A percentile compares a stretch with the other conserved stretches of the same genome.
These are phyloP conservation scores for Xiphorhynchus erythropygius DNA, from an alignment of 2,797 vertebrate species.

Conservation along the genomic window DNA sequence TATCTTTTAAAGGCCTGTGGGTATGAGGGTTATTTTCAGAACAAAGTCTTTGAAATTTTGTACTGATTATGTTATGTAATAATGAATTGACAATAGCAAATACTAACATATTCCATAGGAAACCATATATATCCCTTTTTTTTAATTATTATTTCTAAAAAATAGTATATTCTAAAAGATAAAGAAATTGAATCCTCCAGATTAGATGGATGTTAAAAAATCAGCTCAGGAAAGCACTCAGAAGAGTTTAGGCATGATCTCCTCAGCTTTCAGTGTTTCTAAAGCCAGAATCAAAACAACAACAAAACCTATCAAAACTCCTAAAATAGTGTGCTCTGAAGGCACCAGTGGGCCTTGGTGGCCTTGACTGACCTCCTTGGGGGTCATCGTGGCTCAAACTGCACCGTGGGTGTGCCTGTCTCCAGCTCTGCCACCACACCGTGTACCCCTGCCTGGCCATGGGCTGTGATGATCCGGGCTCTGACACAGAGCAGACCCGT, in stretches of 20 bases:
- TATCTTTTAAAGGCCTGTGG: not conserved
- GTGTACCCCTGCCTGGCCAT: fast-evolving
- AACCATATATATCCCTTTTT: not conserved
- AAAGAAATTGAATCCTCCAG: not conserved
- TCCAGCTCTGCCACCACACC: not conserved
- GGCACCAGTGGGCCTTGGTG: not conserved
- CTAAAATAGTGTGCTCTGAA: not conserved
- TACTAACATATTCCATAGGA: not conserved
- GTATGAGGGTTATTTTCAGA: not conserved
- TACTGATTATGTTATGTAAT: not conserved
- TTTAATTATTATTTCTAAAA: not conserved
- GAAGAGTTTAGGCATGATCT: not conserved
- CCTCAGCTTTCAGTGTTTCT: not conserved
- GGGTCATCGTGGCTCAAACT: not conserved
- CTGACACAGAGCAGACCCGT: fast-evolving
- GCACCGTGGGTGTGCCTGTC: not conserved
- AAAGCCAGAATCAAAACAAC: not conserved
- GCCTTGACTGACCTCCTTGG: not conserved
- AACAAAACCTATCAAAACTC: not conserved
- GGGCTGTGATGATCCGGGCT: not conserved
- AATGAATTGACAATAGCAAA: not conserved
- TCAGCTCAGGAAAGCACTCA: not conserved
- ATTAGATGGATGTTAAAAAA: not conserved
- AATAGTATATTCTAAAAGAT: not conserved
- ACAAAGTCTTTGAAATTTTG: not conserved